These are phyloP conservation scores for Melanerpes formicivorus DNA, from an alignment of 2,113 vertebrate species.

Conservation along the genomic window DNA sequence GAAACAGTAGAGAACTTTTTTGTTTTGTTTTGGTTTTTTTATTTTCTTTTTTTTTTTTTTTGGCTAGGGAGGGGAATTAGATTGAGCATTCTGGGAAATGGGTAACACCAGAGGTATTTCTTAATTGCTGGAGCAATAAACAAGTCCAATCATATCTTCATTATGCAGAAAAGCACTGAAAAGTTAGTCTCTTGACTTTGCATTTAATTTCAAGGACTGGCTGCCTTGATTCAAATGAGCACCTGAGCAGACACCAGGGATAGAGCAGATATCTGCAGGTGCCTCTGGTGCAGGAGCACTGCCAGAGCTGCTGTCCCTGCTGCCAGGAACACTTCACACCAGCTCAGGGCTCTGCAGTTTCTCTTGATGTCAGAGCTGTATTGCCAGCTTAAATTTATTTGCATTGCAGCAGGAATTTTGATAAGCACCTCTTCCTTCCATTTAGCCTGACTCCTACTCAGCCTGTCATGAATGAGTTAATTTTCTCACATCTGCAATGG, in stretches of 20 bases:
- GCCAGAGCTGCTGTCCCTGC: not conserved
- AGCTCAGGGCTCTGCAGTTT: not conserved
- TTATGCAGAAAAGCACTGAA: not conserved
- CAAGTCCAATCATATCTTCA: not conserved
- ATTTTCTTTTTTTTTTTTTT: not conserved
- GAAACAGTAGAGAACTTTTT: not conserved
- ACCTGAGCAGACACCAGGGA: slow-evolving; percentile 1
- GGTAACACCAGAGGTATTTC: not conserved
- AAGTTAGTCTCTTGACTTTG: slow-evolving; percentile 36
- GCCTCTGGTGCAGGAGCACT: not conserved
- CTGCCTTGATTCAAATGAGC: slow-evolving; percentile 31
- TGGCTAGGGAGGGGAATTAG: not conserved
- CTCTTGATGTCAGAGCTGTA: not conserved
- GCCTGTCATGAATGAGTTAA: not conserved
- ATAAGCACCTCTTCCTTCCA: not conserved
- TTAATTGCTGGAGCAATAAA: slow-evolving; percentile 18
- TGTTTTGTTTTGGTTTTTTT: not conserved
- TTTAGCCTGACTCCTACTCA: not conserved
- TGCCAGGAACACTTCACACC: not conserved
- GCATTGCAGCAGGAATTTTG: slow-evolving; percentile 24
- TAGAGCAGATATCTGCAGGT: not conserved
- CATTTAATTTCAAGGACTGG: slow-evolving; percentile 15
- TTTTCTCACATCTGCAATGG: not conserved
- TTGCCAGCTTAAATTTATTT: not conserved
- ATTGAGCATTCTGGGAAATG: not conserved